These are phyloP conservation scores for Volucella inanis DNA, from an alignment of 2,888 invertebrate genomes.

Conservation along the genomic window DNA sequence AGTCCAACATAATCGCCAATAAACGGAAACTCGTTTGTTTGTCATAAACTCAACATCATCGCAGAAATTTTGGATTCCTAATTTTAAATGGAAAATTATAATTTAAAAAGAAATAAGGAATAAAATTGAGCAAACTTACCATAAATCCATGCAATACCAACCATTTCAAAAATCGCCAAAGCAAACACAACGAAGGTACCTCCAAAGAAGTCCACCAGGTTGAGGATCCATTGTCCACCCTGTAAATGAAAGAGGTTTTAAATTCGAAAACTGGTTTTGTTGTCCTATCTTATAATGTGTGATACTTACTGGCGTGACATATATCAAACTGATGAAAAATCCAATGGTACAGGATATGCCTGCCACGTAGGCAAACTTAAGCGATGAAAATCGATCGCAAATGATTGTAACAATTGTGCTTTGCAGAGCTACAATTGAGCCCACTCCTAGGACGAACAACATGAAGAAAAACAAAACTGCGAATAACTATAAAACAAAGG, in stretches of 20 bases:
- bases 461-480: slow-evolving; percentile 91
- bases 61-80: slow-evolving; percentile 86
- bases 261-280: no score
- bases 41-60: slow-evolving; percentile 91
- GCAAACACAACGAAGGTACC: slow-evolving; percentile 86
- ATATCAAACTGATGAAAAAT: slow-evolving; percentile 87
- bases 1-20: slow-evolving; percentile 92
- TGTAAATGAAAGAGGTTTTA: slow-evolving; percentile 77
- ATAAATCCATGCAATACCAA: slow-evolving; percentile 85
- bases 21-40: slow-evolving; percentile 86
- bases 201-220: slow-evolving; percentile 86
- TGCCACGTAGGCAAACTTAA: slow-evolving; percentile 86
- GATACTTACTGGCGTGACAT: slow-evolving; percentile 89
- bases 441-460: slow-evolving; percentile 91
- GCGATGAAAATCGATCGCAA: slow-evolving; percentile 87
- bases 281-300: not conserved
- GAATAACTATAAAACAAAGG: slow-evolving; percentile 85
- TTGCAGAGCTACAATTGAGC: slow-evolving; percentile 89
- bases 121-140: slow-evolving; percentile 81
- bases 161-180: slow-evolving; percentile 85
- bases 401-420: slow-evolving; percentile 88
- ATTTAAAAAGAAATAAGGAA: not conserved
- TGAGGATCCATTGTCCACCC: slow-evolving; percentile 86
- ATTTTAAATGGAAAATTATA: not conserved
- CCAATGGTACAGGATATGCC: slow-evolving; percentile 84